A percentile compares a stretch with the other conserved stretches of the same genome.
phyloP scores from a whole-genome alignment of 2,888 invertebrate species.

The Habroteleia sp. region DNA sequence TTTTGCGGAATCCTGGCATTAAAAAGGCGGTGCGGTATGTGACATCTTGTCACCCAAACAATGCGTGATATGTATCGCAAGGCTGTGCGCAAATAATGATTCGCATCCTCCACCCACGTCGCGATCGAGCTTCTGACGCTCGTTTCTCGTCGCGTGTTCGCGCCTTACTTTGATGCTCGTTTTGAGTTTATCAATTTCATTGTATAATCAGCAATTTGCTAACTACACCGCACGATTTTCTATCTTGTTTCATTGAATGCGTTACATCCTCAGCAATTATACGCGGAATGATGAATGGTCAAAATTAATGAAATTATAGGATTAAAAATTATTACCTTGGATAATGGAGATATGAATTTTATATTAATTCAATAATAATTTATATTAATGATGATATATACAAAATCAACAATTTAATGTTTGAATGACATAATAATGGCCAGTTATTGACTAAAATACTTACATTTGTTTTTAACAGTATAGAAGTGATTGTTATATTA shows the following conservation, averaged over 20 bases:
- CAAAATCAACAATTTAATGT: too few relatives aligned
- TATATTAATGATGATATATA: too few relatives aligned
- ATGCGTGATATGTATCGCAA: constrained; percentile 42
- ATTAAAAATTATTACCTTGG: too few relatives aligned
- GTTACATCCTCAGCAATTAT: constrained; percentile 10
- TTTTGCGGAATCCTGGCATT: constrained; percentile 76
- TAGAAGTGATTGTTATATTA: too few relatives aligned
- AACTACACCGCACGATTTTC: constrained; percentile 25
- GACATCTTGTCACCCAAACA: constrained; percentile 61
- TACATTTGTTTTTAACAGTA: too few relatives aligned
- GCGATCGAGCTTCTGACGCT: constrained; percentile 6
- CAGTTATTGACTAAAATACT: too few relatives aligned
- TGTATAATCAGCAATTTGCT: constrained; percentile 45
- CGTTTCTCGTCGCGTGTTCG: constrained; percentile 33
- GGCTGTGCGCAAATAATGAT: constrained; percentile 69
- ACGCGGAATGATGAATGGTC: constrained; percentile 19
- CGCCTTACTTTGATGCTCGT: constrained; percentile 37
- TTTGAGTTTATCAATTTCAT: constrained; percentile 37
- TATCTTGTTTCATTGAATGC: constrained; percentile 1
- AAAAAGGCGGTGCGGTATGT: constrained; percentile 49
- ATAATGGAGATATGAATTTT: too few relatives aligned
- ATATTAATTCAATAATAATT: too few relatives aligned
- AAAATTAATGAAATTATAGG: constrained; percentile 16
- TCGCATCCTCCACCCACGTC: constrained; percentile 78
- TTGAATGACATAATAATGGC: too few relatives aligned